These are phyloP conservation scores for Corvus moneduloides DNA, from an alignment of 2,113 vertebrate species.

Conservation along the genomic window DNA sequence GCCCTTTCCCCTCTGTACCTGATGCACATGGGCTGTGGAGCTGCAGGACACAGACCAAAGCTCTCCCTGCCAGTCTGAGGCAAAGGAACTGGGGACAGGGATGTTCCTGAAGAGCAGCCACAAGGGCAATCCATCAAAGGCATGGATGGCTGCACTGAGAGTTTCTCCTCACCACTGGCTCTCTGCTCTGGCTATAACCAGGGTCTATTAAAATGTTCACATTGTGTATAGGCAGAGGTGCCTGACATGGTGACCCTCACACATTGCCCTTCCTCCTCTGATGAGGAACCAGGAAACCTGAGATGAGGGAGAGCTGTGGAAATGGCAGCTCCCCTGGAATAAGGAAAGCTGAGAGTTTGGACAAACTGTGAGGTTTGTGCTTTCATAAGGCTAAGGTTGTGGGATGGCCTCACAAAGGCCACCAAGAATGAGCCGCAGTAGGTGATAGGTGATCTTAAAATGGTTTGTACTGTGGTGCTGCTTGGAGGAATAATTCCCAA, in stretches of 20 bases:
- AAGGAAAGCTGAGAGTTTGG: not conserved
- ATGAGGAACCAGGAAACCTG: not conserved
- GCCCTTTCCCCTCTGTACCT: not conserved
- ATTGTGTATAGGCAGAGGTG: not conserved
- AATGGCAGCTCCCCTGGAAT: not conserved
- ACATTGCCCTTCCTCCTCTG: not conserved
- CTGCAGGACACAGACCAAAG: not conserved
- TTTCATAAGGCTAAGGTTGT: not conserved
- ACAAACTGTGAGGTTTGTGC: not conserved
- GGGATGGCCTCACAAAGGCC: not conserved
- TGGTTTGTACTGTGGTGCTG: not conserved
- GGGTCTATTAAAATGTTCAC: not conserved
- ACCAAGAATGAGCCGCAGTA: not conserved
- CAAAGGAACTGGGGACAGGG: not conserved
- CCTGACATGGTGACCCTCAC: not conserved
- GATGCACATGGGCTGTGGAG: rapidly evolving
- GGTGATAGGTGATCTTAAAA: not conserved
- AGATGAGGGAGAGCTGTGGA: not conserved
- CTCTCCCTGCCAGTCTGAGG: not conserved
- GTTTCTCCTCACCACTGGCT: not conserved
- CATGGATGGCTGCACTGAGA: not conserved
- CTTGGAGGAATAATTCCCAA: not conserved
- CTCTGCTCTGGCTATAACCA: not conserved
- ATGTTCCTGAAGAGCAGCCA: not conserved
- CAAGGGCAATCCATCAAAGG: not conserved